phyloP scores from a whole-genome alignment of 2,888 invertebrate species.

The Subacronicta megacephala region DNA sequence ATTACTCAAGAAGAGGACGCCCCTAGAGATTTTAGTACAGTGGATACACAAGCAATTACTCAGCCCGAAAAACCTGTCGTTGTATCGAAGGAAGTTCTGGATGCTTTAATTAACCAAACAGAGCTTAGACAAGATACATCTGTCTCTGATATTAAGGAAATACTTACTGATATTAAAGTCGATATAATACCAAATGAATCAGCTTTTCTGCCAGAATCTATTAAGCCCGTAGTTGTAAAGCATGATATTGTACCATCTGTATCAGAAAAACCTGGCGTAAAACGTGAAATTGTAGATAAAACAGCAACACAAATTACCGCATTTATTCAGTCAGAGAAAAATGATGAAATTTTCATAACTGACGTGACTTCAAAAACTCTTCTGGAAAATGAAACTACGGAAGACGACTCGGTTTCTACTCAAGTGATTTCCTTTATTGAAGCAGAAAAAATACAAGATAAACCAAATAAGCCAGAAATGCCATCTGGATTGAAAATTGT shows the following conservation, averaged over 20 bases:
- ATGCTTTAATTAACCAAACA: constrained; percentile 16
- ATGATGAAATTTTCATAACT: neutral
- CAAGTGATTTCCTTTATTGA: constrained; percentile 27
- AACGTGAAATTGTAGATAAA: constrained; percentile 17
- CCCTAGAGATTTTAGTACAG: constrained; percentile 57
- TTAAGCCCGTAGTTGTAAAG: neutral
- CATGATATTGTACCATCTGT: neutral
- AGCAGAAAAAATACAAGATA: constrained; percentile 30
- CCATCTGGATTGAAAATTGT: neutral
- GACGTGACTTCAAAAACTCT: constrained; percentile 1
- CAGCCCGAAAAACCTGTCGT: constrained; percentile 11
- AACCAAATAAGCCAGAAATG: constrained; percentile 5
- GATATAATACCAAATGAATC: neutral
- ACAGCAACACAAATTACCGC: constrained; percentile 24
- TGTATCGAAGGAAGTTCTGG: constrained; percentile 13
- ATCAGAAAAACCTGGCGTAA: constrained; percentile 3
- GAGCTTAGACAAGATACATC: constrained; percentile 2
- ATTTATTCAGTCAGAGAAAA: constrained; percentile 26
- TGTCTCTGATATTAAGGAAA: constrained; percentile 3
- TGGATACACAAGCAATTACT: constrained; percentile 12
- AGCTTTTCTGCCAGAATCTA: neutral
- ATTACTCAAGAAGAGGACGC: constrained; percentile 63
- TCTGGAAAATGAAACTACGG: neutral
- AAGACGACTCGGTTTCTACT: constrained; percentile 9
- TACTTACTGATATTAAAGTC: constrained; percentile 1